Base-by-base conservation (phyloP, 2,113 vertebrate genomes). In the Saccopteryx bilineata region DNA sequence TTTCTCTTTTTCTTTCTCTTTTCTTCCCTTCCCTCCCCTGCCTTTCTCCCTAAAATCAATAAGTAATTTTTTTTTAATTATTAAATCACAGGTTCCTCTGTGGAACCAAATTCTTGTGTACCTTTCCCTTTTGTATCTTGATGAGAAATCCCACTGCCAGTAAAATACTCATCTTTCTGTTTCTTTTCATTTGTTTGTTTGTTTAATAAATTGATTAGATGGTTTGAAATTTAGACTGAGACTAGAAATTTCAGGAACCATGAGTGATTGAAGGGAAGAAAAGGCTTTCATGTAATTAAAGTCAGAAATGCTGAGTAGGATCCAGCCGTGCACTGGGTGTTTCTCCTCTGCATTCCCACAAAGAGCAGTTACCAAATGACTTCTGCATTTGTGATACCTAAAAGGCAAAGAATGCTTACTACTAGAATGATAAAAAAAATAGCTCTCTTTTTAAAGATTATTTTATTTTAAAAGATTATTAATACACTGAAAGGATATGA, bases 401-500 rank as follows among this genome's bases (percentile, higher is more conserved):
- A 69, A 26, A 78, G 89, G 50, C 65, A 85, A 95, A 85, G n/a
- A 63, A 78, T 90, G 39, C 48, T 74, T 86, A 86, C 79, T 93
- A 79, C 58, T 79, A 71, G 31, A 74, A 74, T 85, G 48, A 60
- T 78, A 48, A 93, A 56, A 93, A 56, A 72, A 85, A 14, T 58
- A 60, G 31, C 39, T 95, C 10, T 65, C 28, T 93, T 95, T 86
- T 54, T 28, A 74, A 86, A 86, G 65, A 56, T 85, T 74, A 66
- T 52, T 28, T 76, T 85, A 87, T 72, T 95, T 82, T 74, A 61
- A 91, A 95, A 85, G 24, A 52, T 88, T 90, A 71, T 48, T 92
- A 66, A 66, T 63, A 76, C n/a, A n/a, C 61, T 82, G 26, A 87
- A 58, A 54, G 74, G 58, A 69, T 66, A 82, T 68, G n/a, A 92